Evolutionary conservation across 2,888 invertebrate species (phyloP), one percentile per base, ranked within the genome.

Genomic region (Melanchra persicariae): DNA sequence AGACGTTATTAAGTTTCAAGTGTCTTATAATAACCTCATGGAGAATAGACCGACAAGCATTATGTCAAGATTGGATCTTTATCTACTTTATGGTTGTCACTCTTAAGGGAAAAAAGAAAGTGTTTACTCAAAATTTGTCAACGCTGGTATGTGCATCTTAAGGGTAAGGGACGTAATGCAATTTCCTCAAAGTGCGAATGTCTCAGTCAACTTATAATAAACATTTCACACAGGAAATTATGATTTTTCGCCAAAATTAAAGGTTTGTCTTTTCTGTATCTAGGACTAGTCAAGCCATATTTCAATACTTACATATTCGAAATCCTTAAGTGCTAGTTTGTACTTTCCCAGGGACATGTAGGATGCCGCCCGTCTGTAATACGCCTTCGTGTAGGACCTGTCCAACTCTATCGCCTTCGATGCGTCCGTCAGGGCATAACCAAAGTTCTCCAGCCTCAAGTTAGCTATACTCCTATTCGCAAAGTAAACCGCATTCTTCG

Each of bases 281-380:
- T 22, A 26, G 19, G 7, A 62, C 0, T 17, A 19, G 17, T 30
- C 0, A 52, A 65, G n/a, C 7, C 22, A 15, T n/a, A 37, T 37
- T 54, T 34, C 12, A 62, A 74, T 89, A 96, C 97, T 97, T 96
- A 99, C 99, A 93, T 98, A 98, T 97, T 99, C 99, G 96, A 98
- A 99, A 96, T 99, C 99, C 93, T 98, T 98, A 82, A 99, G 97
- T 15, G 99, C 99, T 94, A 98, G 96, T 96, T 99, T 99, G 94
- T 99, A 99, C 96, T 99, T 99, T 84, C 99, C 99, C 90, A 99
- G 95, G 37, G 99, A 98, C 99, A 99, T 99, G 89, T 99, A 97
- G 45, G 99, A 98, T 2, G 99, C 99, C 0, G 99, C 99, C 89
- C 99, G 96, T 87, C 99, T 97, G 93, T 99, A 99, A 92, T 99